phyloP scores from a whole-genome alignment of 2,888 invertebrate genomes.

The Acronicta leporina region DNA sequence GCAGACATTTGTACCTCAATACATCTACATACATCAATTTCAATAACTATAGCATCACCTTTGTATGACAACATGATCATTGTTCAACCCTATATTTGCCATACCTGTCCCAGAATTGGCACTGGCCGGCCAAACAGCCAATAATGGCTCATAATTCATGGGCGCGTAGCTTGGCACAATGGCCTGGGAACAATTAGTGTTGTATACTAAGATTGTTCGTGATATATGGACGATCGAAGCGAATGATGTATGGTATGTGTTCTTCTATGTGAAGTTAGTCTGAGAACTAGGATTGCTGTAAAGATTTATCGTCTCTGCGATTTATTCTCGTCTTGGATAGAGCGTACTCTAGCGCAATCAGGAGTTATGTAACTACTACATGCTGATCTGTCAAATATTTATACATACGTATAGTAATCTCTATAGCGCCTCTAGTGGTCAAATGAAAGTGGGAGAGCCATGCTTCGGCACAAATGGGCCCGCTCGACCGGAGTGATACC shows the following conservation, averaged over 20 bases:
- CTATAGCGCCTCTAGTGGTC: too few relatives aligned
- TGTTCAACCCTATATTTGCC: slow-evolving; percentile 34
- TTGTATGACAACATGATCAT: slow-evolving; percentile 12
- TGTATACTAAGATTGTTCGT: slow-evolving; percentile 40
- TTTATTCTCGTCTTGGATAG: too few relatives aligned
- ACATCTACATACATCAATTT: neutral
- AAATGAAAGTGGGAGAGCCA: too few relatives aligned
- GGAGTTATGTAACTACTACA: too few relatives aligned
- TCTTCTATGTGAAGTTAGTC: neutral
- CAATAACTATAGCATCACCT: slow-evolving; percentile 10
- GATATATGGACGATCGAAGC: slow-evolving; percentile 32
- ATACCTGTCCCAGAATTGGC: slow-evolving; percentile 42
- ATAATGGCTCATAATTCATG: slow-evolving; percentile 47
- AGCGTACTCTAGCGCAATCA: too few relatives aligned
- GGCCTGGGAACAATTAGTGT: slow-evolving; percentile 42
- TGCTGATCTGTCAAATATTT: too few relatives aligned
- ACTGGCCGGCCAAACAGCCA: slow-evolving; percentile 33
- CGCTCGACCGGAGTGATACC: too few relatives aligned
- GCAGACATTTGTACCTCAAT: too few relatives aligned
- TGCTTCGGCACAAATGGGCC: too few relatives aligned
- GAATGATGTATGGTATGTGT: slow-evolving; percentile 19
- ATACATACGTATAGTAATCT: too few relatives aligned
- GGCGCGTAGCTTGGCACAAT: slow-evolving; percentile 42
- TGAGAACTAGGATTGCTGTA: too few relatives aligned
- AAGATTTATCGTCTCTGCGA: too few relatives aligned